Percentiles rank a stretch among this genome's conserved stretches.
phyloP scores from a whole-genome alignment of 2,113 vertebrate genomes.

The Sceloporus tristichus region DNA sequence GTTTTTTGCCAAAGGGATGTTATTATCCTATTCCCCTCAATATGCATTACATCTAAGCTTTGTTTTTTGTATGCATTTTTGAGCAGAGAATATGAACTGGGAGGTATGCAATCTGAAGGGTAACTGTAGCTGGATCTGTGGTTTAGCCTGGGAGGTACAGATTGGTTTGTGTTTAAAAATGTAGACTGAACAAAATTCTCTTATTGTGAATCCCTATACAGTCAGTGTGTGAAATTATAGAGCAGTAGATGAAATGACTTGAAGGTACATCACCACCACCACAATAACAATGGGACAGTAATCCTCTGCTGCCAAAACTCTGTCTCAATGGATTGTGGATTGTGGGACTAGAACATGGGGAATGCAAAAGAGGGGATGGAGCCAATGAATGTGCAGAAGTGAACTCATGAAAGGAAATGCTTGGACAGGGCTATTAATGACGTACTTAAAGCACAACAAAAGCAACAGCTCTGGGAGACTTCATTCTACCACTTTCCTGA shows the following conservation, averaged over 20 bases:
- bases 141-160: not conserved
- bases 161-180: not conserved
- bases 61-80: too few relatives aligned
- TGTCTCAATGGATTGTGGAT: not conserved
- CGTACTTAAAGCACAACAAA: constrained; percentile 15
- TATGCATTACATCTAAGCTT: too few relatives aligned
- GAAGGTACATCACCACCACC: too few relatives aligned
- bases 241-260: too few relatives aligned
- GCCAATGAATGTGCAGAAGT: not conserved
- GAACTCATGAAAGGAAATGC: not conserved
- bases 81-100: not conserved
- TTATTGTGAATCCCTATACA: not conserved
- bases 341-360: not conserved
- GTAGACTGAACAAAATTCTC: not conserved
- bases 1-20: too few relatives aligned
- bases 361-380: not conserved
- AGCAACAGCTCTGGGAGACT: constrained; percentile 62
- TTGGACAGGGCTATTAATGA: not conserved
- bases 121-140: not conserved
- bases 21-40: too few relatives aligned
- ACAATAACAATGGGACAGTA: too few relatives aligned
- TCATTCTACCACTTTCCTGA: constrained; percentile 69
- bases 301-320: not conserved
- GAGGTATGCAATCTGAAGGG: not conserved
- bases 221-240: not conserved